A percentile compares a stretch with the other conserved stretches of the same genome.
phyloP scores from a whole-genome alignment of 2,888 invertebrate genomes.

The Andrena flavipes region DNA sequence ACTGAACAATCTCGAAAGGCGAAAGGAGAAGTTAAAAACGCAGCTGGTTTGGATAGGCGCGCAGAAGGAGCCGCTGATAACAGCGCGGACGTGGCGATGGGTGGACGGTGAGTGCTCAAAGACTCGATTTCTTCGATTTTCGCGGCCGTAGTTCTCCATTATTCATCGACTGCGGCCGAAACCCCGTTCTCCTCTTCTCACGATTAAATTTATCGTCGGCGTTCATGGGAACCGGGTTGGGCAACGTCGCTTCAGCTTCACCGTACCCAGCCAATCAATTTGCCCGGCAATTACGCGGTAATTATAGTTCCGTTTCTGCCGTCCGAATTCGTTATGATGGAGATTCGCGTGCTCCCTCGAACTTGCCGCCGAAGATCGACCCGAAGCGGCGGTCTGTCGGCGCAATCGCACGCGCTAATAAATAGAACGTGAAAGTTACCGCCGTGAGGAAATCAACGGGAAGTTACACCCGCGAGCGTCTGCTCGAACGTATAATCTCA shows the following conservation, averaged over 20 bases:
- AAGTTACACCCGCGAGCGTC: constrained; percentile 68
- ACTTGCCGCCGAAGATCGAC: constrained; percentile 29
- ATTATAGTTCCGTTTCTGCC: constrained; percentile 58
- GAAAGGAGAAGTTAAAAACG: constrained; percentile 92
- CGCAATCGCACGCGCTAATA: constrained; percentile 55
- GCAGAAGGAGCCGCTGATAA: constrained; percentile 93
- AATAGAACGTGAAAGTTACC: constrained; percentile 81
- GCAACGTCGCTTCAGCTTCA: constrained; percentile 56
- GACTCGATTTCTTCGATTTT: background rate
- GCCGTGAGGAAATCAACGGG: constrained; percentile 75
- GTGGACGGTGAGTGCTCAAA: constrained; percentile 89
- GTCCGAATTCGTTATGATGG: constrained; percentile 4
- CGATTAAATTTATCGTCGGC: constrained; percentile 61
- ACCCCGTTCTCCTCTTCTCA: constrained; percentile 64
- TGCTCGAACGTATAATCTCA: constrained; percentile 39
- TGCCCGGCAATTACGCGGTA: constrained; percentile 69
- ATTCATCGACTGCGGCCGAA: background rate
- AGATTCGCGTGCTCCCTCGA: constrained; percentile 6
- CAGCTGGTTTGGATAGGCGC: constrained; percentile 97
- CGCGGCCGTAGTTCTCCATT: background rate
- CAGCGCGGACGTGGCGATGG: constrained; percentile 95
- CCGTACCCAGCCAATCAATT: constrained; percentile 62
- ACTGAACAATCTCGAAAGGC: constrained; percentile 91
- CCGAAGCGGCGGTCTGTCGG: constrained; percentile 14
- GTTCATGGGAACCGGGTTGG: constrained; percentile 77